Conservation (phyloP, 2,797 vertebrate genomes). For the Sciurus carolinensis region DNA sequence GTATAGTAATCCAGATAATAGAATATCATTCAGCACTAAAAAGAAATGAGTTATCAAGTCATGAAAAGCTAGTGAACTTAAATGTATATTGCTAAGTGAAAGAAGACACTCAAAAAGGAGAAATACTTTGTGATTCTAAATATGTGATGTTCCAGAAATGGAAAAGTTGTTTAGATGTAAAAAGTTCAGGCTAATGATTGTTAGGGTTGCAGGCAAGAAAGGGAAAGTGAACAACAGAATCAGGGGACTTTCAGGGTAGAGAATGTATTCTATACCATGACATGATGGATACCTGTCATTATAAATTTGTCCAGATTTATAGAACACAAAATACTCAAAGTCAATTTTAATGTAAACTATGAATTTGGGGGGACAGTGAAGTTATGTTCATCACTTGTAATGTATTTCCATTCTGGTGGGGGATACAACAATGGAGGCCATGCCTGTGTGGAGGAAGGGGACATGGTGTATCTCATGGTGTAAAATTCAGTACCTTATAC, state of each 20-base stretch:
- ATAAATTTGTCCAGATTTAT: background rate
- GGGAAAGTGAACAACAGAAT: background rate
- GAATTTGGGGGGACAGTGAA: background rate
- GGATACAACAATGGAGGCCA: too few relatives aligned
- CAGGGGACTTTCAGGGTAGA: too few relatives aligned
- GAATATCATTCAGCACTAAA: background rate
- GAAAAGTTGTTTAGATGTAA: background rate
- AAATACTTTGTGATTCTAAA: background rate
- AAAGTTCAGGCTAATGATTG: background rate
- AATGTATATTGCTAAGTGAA: background rate
- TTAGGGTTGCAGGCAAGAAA: background rate
- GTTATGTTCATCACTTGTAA: background rate
- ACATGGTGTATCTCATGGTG: background rate
- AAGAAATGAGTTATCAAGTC: background rate
- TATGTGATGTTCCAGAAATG: background rate
- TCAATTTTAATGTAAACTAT: background rate
- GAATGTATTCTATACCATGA: too few relatives aligned
- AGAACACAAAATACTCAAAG: background rate
- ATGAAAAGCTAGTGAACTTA: background rate
- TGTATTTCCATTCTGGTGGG: background rate
- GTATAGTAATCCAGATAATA: background rate
- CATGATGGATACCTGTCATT: background rate
- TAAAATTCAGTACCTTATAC: too few relatives aligned
- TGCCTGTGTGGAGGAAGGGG: fast-evolving
- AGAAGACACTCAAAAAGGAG: background rate